phyloP scores from a whole-genome alignment of 2,888 invertebrate species.

The Meganola albula region DNA sequence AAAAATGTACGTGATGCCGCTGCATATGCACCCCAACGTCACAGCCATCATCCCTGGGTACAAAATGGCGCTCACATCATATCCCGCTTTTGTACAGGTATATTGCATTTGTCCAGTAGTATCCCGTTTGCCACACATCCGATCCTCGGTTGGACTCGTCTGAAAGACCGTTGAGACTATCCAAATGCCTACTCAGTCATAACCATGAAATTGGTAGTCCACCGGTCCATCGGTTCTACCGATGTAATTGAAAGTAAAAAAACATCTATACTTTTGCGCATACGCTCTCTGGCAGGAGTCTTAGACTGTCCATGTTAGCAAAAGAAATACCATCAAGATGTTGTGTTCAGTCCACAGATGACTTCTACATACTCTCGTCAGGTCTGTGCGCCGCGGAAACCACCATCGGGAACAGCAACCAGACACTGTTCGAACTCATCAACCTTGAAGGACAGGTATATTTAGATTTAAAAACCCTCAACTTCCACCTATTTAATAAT shows the following conservation, averaged over 20 bases:
- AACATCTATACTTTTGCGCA: no score
- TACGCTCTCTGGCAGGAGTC: background rate
- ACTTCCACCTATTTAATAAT: no score
- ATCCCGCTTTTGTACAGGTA: constrained; percentile 75
- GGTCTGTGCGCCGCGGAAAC: constrained; percentile 81
- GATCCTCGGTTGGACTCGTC: no score
- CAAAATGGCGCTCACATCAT: constrained; percentile 80
- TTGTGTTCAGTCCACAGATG: constrained; percentile 74
- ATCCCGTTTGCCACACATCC: no score
- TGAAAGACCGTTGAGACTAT: no score
- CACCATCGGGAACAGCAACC: constrained; percentile 82
- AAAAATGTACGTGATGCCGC: constrained; percentile 81
- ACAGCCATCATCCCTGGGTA: constrained; percentile 68
- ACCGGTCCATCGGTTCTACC: no score
- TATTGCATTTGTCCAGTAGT: no score
- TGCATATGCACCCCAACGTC: constrained; percentile 37
- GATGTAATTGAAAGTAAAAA: no score
- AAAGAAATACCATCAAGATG: background rate
- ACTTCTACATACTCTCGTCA: constrained; percentile 79
- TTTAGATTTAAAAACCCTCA: no score
- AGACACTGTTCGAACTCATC: constrained; percentile 74
- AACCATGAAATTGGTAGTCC: no score
- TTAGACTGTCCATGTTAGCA: background rate
- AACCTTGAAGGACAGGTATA: constrained; percentile 65
- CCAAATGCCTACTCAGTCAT: no score